Base-by-base conservation (phyloP, 64 coral and sea anemone species). In the Actinia tenebrosa region DNA sequence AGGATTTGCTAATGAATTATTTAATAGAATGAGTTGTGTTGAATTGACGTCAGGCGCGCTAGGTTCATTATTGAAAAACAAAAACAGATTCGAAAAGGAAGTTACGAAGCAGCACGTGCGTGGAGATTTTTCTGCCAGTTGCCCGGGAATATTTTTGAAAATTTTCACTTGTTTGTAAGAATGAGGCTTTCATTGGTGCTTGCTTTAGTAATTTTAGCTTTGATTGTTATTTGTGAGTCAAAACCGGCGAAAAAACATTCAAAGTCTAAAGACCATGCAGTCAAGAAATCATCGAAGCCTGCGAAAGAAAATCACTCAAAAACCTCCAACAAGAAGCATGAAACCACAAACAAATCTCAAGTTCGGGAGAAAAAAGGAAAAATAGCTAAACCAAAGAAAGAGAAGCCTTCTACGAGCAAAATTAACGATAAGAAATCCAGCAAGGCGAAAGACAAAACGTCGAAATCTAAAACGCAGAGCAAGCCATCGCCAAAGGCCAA, bases 201-300 rank as follows among this genome's bases (percentile, higher is more conserved):
- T 22, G 61, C 47, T 37, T 10, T 91, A 16, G 64, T 91, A 17
- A 60, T 83, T 43, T 54, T 91, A 22, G 58, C 80, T 19, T 60
- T 91, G 20, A 19, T 87, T 7, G 66, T 87, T 56, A 44, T 86
- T 83, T 91, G 90, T 53, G 85, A 86, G 46, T 86, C 90, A 6
- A 91, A 91, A 56, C 82, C 85, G 3, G 80, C 90, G 45, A 91
- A 86, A 46, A 87, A 78, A 23, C 53, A 77, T 22, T 78, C 83
- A 7, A 86, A 85, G 43, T 7, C 30, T 3, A 83, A 83, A 58
- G 16, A 83, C 45, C 54, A 52, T 50, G 45, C 19, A 50, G 54
- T 83, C 22, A 58, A 52, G 80, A 83, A 83, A 83, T 52, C 80
- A 23, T 22, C 45, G 13, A 83, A 83, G 80, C 80, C 69, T 75